phyloP scores from a whole-genome alignment of 1,140 invertebrate species.

The Episyrphus balteatus region DNA sequence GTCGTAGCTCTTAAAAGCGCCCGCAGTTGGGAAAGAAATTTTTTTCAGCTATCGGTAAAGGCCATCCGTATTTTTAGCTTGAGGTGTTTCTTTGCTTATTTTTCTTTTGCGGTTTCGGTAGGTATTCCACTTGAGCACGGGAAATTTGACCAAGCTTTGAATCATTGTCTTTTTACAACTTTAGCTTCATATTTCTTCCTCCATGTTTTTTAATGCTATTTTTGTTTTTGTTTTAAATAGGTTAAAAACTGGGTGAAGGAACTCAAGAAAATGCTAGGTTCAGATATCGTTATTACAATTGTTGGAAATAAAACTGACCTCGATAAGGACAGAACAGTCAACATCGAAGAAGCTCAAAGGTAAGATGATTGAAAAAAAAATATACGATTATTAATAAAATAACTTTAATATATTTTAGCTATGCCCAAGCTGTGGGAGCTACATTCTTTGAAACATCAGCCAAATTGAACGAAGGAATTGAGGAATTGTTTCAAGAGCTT shows the following conservation, averaged over 20 bases:
- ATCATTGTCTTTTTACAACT: too few relatives aligned
- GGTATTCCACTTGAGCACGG: too few relatives aligned
- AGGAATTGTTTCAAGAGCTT: conserved; percentile 85
- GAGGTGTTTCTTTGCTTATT: too few relatives aligned
- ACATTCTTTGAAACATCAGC: conserved; percentile 91
- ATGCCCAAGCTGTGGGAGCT: conserved; percentile 86
- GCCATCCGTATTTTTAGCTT: too few relatives aligned
- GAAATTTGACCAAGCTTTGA: too few relatives aligned
- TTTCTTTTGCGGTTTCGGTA: too few relatives aligned
- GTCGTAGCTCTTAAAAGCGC: too few relatives aligned
- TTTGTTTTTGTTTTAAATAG: conserved; percentile 41
- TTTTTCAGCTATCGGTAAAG: too few relatives aligned
- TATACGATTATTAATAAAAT: neutral
- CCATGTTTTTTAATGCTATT: too few relatives aligned
- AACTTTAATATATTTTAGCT: conserved; percentile 45
- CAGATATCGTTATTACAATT: conserved; percentile 83
- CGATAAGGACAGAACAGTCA: conserved; percentile 79
- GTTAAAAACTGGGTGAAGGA: conserved; percentile 99
- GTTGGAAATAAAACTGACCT: conserved; percentile 97
- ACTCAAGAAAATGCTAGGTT: conserved; percentile 89
- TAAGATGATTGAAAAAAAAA: conserved; percentile 40
- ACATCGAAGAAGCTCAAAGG: conserved; percentile 75
- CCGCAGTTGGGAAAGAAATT: too few relatives aligned
- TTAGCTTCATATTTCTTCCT: too few relatives aligned
- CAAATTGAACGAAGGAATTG: conserved; percentile 84